Conservation (phyloP, 2,888 invertebrate species). For the Phytoseiulus persimilis region DNA sequence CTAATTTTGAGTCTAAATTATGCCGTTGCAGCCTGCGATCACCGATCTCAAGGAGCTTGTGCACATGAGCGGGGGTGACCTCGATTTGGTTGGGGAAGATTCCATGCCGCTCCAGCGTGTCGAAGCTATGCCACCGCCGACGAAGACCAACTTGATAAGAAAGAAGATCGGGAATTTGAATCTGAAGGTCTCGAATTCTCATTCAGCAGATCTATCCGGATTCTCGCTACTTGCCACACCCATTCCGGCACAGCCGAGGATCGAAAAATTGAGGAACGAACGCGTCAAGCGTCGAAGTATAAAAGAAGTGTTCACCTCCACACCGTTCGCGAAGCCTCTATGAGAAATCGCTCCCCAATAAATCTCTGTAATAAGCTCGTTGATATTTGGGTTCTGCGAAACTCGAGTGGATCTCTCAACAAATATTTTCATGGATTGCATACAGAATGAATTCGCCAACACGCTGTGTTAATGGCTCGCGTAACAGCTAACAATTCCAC, state of each 20-base stretch:
- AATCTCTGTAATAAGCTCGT: neutral
- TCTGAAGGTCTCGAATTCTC: neutral
- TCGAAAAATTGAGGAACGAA: neutral
- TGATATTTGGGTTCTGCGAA: no score
- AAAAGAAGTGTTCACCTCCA: conserved; percentile 14
- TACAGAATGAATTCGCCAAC: no score
- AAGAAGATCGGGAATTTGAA: neutral
- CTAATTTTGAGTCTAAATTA: no score
- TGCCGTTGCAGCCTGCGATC: neutral
- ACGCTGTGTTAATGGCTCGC: no score
- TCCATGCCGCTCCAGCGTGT: neutral
- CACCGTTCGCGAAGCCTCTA: neutral
- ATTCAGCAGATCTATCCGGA: neutral
- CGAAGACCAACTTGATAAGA: neutral
- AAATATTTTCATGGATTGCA: no score
- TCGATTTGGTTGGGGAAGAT: neutral
- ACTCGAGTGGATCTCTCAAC: no score
- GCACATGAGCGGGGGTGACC: neutral
- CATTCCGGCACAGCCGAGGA: neutral
- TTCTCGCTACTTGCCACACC: neutral
- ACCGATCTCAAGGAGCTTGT: neutral
- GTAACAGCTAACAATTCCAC: no score
- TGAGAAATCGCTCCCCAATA: neutral
- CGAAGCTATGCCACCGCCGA: neutral
- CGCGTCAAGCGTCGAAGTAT: conserved; percentile 17